These are phyloP conservation scores for Hyles lineata DNA, from an alignment of 2,888 invertebrate genomes.

Conservation along the genomic window DNA sequence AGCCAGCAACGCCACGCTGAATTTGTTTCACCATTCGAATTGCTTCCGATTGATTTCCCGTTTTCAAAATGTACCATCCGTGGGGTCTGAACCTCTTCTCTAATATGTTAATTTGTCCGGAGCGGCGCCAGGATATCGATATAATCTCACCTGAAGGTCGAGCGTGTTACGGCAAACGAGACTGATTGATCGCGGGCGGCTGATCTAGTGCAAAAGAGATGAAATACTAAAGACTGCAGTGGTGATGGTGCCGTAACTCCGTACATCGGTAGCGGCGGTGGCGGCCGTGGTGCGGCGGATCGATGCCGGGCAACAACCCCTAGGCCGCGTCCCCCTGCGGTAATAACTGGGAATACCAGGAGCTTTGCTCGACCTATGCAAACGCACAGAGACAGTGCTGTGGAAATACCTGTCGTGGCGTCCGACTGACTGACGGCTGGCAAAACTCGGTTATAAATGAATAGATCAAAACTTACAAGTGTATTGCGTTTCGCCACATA, in stretches of 20 bases:
- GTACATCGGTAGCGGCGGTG: slow-evolving; percentile 70
- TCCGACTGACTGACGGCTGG: slow-evolving; percentile 61
- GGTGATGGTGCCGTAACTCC: slow-evolving; percentile 69
- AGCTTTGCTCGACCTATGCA: slow-evolving; percentile 60
- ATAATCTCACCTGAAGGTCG: neutral
- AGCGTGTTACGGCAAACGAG: neutral
- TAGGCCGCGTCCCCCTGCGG: slow-evolving; percentile 70
- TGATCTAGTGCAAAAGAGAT: slow-evolving; percentile 41
- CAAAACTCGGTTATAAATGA: neutral
- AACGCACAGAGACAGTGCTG: slow-evolving; percentile 50
- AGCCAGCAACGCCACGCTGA: slow-evolving; percentile 79
- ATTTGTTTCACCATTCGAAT: slow-evolving; percentile 80
- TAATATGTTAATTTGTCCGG: slow-evolving; percentile 27
- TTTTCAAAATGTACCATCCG: slow-evolving; percentile 59
- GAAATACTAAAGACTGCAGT: slow-evolving; percentile 59
- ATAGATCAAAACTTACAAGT: too few species aligned
- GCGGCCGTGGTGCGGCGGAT: slow-evolving; percentile 69
- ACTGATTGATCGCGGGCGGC: neutral
- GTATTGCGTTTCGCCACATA: too few species aligned
- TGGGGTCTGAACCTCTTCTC: slow-evolving; percentile 48
- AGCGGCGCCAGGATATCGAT: neutral
- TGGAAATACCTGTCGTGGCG: slow-evolving; percentile 75
- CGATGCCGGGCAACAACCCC: slow-evolving; percentile 82
- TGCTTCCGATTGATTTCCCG: slow-evolving; percentile 83
- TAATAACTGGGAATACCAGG: slow-evolving; percentile 81